Percentiles rank a stretch among this genome's conserved stretches.
Evolutionary conservation across 2,113 vertebrate genomes (phyloP).

Genomic region (Pteruthius melanotis): DNA sequence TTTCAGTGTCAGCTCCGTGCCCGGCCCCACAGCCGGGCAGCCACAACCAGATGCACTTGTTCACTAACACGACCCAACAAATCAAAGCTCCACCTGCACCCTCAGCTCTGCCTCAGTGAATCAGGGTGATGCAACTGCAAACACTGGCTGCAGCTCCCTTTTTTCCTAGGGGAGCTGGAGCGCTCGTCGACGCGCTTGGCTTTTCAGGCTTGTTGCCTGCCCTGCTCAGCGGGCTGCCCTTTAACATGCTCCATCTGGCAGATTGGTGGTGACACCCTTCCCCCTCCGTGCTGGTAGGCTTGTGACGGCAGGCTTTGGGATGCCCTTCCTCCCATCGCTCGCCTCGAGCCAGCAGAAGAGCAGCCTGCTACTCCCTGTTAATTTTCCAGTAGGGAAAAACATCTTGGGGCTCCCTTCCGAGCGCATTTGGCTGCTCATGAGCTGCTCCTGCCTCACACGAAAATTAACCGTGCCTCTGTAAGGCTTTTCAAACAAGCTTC

Average conservation of each 20-base stretch:
- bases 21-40: neutral
- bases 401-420: constrained; percentile 28
- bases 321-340: neutral
- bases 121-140: neutral
- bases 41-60: neutral
- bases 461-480: neutral
- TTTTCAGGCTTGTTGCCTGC: constrained; percentile 35
- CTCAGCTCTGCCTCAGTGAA: neutral
- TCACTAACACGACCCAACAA: neutral
- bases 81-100: neutral
- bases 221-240: constrained; percentile 49
- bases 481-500: neutral
- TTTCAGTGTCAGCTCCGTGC: neutral
- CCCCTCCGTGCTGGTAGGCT: constrained; percentile 17
- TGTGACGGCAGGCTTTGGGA: constrained; percentile 14
- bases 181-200: neutral
- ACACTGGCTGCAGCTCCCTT: neutral
- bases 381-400: constrained; percentile 32
- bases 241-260: constrained; percentile 65
- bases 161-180: neutral
- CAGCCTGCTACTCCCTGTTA: constrained; percentile 58
- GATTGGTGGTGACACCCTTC: constrained; percentile 54
- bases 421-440: neutral
- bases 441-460: neutral
- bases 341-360: constrained; percentile 12